phyloP scores from a whole-genome alignment of 2,888 invertebrate species.

The Patella depressa region DNA sequence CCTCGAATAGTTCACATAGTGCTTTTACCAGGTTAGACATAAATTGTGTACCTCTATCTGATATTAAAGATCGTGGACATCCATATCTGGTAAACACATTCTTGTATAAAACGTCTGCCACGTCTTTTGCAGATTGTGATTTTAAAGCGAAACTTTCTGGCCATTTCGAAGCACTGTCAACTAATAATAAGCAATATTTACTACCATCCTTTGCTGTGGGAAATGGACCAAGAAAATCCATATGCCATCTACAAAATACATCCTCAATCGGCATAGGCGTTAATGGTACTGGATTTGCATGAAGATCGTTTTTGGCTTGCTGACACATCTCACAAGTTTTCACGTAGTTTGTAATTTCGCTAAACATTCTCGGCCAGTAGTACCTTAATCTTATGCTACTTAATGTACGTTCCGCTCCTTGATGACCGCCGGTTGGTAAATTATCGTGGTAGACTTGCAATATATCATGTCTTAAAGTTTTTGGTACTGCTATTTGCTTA shows the following conservation, averaged over 20 bases:
- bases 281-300: constrained; percentile 29
- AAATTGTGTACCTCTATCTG: constrained; percentile 37
- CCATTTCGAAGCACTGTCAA: constrained; percentile 16
- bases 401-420: constrained; percentile 20
- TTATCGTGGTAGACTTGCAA: constrained; percentile 27
- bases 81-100: constrained; percentile 31
- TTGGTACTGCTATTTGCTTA: constrained; percentile 22
- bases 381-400: constrained; percentile 25
- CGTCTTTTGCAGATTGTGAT: constrained; percentile 14
- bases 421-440: constrained; percentile 23
- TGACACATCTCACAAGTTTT: constrained; percentile 31
- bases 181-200: constrained; percentile 22
- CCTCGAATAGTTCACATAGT: constrained; percentile 16
- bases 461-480: constrained; percentile 25
- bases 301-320: constrained; percentile 18
- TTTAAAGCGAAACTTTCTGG: constrained; percentile 23
- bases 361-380: constrained; percentile 29
- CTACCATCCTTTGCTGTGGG: too few species aligned
- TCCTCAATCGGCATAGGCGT: too few species aligned
- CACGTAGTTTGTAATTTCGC: constrained; percentile 26
- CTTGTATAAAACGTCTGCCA: constrained; percentile 15
- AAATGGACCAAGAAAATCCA: too few species aligned
- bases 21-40: constrained; percentile 25
- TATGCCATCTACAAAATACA: too few species aligned
- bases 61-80: constrained; percentile 23